phyloP scores from a whole-genome alignment of 2,113 vertebrate species.

The Campylomormyrus numenius region DNA sequence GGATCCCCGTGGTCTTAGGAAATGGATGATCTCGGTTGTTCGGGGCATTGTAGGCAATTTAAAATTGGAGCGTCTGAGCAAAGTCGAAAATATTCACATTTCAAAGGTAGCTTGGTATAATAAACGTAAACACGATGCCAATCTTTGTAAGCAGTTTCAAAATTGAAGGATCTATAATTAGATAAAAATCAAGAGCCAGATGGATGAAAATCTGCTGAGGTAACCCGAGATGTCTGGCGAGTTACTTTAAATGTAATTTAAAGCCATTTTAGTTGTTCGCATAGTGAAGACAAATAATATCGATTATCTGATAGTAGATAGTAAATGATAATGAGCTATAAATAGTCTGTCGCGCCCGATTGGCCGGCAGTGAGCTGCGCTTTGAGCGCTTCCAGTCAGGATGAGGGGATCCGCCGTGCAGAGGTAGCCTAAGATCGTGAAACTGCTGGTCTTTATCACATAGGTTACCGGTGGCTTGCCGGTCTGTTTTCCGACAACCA shows the following conservation, averaged over 20 bases:
- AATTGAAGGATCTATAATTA: not conserved
- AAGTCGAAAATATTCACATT: not conserved
- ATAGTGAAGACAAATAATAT: not conserved
- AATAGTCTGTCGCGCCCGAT: not conserved
- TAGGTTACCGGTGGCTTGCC: not conserved
- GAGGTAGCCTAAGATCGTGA: not conserved
- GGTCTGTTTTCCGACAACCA: not conserved
- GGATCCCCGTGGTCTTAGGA: no score
- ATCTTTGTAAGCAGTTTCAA: not conserved
- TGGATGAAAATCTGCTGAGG: not conserved
- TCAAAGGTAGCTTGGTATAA: not conserved
- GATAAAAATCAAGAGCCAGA: not conserved
- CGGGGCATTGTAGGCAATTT: not conserved
- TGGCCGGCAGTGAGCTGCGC: not conserved
- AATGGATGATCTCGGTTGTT: not conserved
- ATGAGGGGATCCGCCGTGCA: not conserved
- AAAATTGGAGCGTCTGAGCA: not conserved
- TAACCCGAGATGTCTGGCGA: not conserved
- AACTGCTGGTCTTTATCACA: not conserved
- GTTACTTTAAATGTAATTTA: not conserved
- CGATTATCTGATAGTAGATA: not conserved
- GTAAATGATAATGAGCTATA: not conserved
- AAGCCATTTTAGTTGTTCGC: not conserved
- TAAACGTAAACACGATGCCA: not conserved
- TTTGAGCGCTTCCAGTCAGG: not conserved